Evolutionary conservation across 2,888 invertebrate genomes (phyloP).

Genomic region (Diaprepes abbreviatus): DNA sequence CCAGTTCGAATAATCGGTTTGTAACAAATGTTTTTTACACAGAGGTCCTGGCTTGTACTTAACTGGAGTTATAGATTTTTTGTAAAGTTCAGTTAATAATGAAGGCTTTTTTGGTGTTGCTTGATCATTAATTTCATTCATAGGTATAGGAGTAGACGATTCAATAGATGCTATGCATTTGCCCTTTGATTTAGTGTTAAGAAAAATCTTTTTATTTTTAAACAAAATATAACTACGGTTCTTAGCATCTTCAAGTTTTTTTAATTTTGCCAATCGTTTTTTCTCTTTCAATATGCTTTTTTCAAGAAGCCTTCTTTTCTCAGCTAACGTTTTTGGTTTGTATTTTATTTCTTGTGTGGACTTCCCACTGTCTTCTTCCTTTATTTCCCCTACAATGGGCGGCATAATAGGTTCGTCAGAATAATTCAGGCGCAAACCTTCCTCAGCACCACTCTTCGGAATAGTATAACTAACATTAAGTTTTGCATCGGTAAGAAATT

Average conservation of each 20-base stretch:
- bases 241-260: slow-evolving; percentile 33
- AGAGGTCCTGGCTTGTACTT: slow-evolving; percentile 74
- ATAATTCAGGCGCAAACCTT: slow-evolving; percentile 53
- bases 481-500: slow-evolving; percentile 68
- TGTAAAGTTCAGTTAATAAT: slow-evolving; percentile 65
- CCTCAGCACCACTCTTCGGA: slow-evolving; percentile 63
- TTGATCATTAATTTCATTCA: neutral
- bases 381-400: slow-evolving; percentile 29
- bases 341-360: slow-evolving; percentile 46
- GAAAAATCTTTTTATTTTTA: slow-evolving; percentile 55
- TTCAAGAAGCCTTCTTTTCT: slow-evolving; percentile 68
- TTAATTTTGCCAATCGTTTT: slow-evolving; percentile 42
- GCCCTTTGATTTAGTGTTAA: slow-evolving; percentile 45
- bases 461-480: slow-evolving; percentile 67
- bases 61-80: slow-evolving; percentile 57
- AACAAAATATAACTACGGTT: slow-evolving; percentile 54
- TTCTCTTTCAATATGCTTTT: slow-evolving; percentile 44
- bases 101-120: slow-evolving; percentile 57
- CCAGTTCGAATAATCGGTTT: slow-evolving; percentile 66
- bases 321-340: slow-evolving; percentile 71
- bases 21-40: slow-evolving; percentile 68
- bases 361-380: slow-evolving; percentile 36
- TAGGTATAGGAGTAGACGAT: slow-evolving; percentile 57
- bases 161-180: slow-evolving; percentile 52
- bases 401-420: slow-evolving; percentile 48